Evolutionary conservation across 2,113 vertebrate genomes (phyloP).

Genomic region (Probosciger aterrimus): DNA sequence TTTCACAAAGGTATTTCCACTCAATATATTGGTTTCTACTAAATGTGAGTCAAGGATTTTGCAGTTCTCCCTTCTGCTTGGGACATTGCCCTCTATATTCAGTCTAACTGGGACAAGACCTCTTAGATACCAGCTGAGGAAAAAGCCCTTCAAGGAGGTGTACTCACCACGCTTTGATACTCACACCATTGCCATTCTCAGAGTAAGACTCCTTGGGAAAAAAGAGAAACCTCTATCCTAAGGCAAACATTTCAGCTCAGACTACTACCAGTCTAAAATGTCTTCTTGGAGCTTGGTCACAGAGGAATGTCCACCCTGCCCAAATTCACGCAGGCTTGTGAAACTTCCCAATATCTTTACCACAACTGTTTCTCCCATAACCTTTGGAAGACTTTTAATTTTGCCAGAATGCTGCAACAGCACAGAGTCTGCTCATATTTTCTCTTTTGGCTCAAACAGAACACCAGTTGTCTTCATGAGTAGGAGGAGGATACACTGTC

Average conservation of each 20-base stretch:
- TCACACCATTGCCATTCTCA: not conserved
- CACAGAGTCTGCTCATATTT: not conserved
- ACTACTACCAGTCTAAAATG: not conserved
- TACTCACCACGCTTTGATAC: not conserved
- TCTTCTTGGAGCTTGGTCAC: not conserved
- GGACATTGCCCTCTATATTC: not conserved
- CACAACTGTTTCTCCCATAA: not conserved
- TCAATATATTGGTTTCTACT: not conserved
- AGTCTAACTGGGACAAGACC: not conserved
- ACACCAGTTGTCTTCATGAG: not conserved
- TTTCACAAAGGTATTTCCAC: not conserved
- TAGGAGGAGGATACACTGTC: not conserved
- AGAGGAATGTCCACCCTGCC: not conserved
- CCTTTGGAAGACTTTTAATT: not conserved
- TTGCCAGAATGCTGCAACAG: not conserved
- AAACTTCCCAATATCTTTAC: not conserved
- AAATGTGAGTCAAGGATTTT: not conserved
- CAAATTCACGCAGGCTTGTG: not conserved
- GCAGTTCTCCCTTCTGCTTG: fast-evolving
- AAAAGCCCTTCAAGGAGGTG: not conserved
- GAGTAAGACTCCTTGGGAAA: not conserved
- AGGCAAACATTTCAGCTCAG: not conserved
- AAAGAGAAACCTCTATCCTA: not conserved
- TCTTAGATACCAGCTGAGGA: not conserved
- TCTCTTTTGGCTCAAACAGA: not conserved